A percentile compares a stretch with the other conserved stretches of the same genome.
Conservation (phyloP, 2,113 vertebrate genomes). For the Phainopepla nitens region DNA sequence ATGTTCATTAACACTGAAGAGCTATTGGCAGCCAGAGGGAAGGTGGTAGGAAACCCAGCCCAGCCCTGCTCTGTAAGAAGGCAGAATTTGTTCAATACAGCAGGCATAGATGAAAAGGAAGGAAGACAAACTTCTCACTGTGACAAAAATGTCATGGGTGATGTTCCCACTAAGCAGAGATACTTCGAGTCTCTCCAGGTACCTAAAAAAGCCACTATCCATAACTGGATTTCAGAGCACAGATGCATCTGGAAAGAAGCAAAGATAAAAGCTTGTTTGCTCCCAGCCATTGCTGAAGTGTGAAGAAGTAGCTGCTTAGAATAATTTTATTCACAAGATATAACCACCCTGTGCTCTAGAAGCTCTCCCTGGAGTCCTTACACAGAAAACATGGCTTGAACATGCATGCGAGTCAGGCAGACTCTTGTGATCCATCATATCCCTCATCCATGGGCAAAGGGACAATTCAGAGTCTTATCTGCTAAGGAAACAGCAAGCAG, state of each 20-base stretch:
- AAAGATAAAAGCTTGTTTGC: conserved; percentile 73
- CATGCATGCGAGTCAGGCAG: conserved; percentile 23
- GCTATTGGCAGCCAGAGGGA: background rate
- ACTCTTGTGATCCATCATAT: background rate
- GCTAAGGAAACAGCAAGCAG: background rate
- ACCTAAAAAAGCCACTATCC: conserved; percentile 66
- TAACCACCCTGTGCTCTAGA: background rate
- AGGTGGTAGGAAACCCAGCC: background rate
- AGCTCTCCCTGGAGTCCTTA: conserved; percentile 20
- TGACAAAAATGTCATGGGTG: background rate
- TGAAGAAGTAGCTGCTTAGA: conserved; percentile 35
- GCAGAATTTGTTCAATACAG: background rate
- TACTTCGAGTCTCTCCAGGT: background rate
- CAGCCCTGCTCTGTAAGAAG: background rate
- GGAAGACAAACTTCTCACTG: background rate
- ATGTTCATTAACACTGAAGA: background rate
- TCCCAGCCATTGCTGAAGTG: conserved; percentile 81
- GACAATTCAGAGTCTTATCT: background rate
- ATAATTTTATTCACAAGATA: background rate
- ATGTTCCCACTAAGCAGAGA: background rate
- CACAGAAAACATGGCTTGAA: conserved; percentile 9
- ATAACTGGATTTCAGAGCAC: conserved; percentile 79
- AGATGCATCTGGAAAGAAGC: conserved; percentile 76
- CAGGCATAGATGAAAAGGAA: background rate
- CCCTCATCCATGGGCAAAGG: background rate